Percentiles rank a stretch among this genome's conserved stretches.
phyloP scores from a whole-genome alignment of 2,797 vertebrate genomes.

The Argya squamiceps region DNA sequence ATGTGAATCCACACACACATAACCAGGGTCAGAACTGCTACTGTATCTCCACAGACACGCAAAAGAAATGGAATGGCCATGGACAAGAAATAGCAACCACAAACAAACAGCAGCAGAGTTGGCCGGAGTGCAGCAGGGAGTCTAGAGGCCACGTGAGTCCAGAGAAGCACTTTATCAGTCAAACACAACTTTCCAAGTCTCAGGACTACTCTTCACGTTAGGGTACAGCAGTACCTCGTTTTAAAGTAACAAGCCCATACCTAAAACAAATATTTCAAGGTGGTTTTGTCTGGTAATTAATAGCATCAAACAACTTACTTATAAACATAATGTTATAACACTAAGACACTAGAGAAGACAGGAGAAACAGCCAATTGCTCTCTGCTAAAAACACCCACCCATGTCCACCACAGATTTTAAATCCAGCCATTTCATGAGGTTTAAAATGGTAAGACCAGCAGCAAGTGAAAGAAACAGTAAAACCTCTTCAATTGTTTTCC shows the following conservation, averaged over 20 bases:
- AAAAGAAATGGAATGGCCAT: neutral
- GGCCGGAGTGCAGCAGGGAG: neutral
- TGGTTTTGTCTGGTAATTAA: neutral
- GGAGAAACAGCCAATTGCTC: neutral
- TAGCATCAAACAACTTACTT: neutral
- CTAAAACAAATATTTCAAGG: neutral
- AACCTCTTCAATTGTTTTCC: neutral
- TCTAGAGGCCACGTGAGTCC: neutral
- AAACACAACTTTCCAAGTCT: neutral
- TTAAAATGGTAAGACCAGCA: neutral
- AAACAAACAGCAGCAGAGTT: neutral
- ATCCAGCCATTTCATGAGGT: neutral
- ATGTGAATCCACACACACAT: neutral
- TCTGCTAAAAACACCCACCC: neutral
- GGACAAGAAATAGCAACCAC: neutral
- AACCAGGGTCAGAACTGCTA: neutral
- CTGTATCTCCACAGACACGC: neutral
- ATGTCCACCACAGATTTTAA: neutral
- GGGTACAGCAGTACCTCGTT: accelerated
- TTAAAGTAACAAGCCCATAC: neutral
- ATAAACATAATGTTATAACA: neutral
- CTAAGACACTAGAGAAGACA: neutral
- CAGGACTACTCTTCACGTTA: accelerated
- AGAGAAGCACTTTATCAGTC: neutral
- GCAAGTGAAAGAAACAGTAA: neutral